Base-by-base conservation (phyloP, 2,113 vertebrate genomes). In the Procavia capensis region DNA sequence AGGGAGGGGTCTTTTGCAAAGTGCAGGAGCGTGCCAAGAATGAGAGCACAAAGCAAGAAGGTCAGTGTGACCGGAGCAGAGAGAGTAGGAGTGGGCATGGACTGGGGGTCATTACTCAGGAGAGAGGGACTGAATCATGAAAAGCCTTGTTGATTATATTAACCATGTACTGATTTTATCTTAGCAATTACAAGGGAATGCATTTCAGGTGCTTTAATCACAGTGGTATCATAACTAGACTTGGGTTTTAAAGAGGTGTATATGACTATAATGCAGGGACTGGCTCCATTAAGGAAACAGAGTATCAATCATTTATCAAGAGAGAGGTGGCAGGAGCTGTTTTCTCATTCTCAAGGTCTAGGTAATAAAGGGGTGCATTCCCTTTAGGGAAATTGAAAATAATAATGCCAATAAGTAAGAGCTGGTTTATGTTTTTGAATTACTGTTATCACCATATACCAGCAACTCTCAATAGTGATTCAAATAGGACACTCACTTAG, bases 401-500 rank as follows among this genome's bases (percentile, higher is more conserved):
- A 91, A 68, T 59, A 91, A 54, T 63, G 7, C 22, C 85, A 78
- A 29, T 68, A 74, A 54, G 47, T 90, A 43, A 70, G 76, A 39
- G 31, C 11, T 7, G 39, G 50, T 39, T 9, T 36, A 54, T 75
- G 93, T 81, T 79, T 47, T 27, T 13, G n/a, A n/a, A n/a, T 54
- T 36, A 66, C 59, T 57, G 50, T 70, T 90, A 74, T 93, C 5
- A 24, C 2, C 79, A 22, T 63, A 27, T 63, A 47, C 24, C 22
- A 76, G 63, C 85, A 85, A 87, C 92, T 82, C n/a, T 94, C 78
- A 83, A 83, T 17, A 85, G 22, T 86, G 19, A 68, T n/a, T 88
- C 70, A 95, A 88, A 47, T 41, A 75, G 13, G 75, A 31, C 85
- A 34, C 20, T 88, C 27, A n/a, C 5, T 94, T 94, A 6, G 9